Conservation (phyloP, 2,797 vertebrate species). For the Thunnus albacares region DNA sequence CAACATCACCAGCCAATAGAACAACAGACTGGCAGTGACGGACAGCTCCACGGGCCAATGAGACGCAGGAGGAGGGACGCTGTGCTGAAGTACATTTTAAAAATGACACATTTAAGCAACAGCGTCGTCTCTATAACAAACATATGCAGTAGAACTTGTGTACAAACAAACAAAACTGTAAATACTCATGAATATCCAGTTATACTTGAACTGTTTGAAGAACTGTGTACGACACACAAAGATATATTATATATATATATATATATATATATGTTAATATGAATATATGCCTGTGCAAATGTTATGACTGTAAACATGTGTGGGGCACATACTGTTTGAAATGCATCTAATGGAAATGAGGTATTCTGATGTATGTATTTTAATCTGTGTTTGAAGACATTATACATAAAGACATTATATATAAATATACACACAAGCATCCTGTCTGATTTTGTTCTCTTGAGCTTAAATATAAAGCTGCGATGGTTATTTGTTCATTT, state of each 20-base stretch:
- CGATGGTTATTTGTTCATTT: no score
- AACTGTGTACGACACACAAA: neutral
- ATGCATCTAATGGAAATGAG: conserved; percentile 46
- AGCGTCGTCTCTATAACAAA: neutral
- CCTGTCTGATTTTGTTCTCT: no score
- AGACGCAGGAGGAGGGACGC: neutral
- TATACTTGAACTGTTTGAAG: no score
- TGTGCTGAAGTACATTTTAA: neutral
- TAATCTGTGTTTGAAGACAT: conserved; percentile 38
- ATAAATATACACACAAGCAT: neutral
- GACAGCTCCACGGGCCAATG: conserved; percentile 9
- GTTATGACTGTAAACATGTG: conserved; percentile 35
- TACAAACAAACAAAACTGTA: conserved; percentile 24
- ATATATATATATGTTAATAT: conserved; percentile 41
- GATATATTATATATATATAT: conserved; percentile 37
- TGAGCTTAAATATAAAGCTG: no score
- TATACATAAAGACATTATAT: conserved; percentile 16
- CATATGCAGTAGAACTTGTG: conserved; percentile 19
- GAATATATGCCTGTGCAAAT: conserved; percentile 46
- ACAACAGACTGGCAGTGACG: neutral
- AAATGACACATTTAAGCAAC: no score
- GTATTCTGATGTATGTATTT: conserved; percentile 56
- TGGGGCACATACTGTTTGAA: conserved; percentile 43
- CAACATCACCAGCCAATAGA: conserved; percentile 11
- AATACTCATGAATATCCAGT: no score